Evolutionary conservation across 2,888 invertebrate genomes (phyloP).

Genomic region (Ophioninae sp.): DNA sequence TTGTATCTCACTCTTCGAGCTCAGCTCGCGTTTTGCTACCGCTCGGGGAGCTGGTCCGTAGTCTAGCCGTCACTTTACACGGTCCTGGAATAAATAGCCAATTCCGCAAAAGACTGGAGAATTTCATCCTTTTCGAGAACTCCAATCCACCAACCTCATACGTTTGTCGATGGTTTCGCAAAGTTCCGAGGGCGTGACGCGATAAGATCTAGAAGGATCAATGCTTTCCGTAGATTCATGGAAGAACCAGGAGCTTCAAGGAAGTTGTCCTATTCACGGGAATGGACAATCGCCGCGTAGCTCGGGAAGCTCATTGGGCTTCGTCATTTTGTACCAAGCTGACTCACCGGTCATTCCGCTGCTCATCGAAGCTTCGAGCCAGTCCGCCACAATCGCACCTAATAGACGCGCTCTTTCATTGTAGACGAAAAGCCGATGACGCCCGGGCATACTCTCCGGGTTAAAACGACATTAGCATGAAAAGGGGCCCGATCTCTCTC

Average conservation of each 20-base stretch:
- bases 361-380: slow-evolving; percentile 17
- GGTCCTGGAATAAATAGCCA: not conserved
- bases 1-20: slow-evolving; percentile 46
- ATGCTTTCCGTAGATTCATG: not conserved
- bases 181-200: not conserved
- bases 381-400: slow-evolving; percentile 18
- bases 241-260: not conserved
- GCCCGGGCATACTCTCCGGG: slow-evolving; percentile 32
- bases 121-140: not conserved
- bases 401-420: slow-evolving; percentile 19
- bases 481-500: slow-evolving; percentile 47
- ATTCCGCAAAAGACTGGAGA: not conserved
- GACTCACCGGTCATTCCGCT: slow-evolving; percentile 19
- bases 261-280: not conserved
- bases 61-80: not conserved
- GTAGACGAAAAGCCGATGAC: not conserved
- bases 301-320: not conserved
- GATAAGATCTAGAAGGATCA: not conserved
- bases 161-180: not conserved
- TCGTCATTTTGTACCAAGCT: slow-evolving; percentile 2
- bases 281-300: not conserved
- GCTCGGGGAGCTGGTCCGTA: not conserved
- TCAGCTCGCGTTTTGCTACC: slow-evolving; percentile 25
- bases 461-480: slow-evolving; percentile 65
- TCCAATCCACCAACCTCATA: not conserved